Evolutionary conservation across 1,140 invertebrate species (phyloP).

Genomic region (Drosophila persimilis): DNA sequence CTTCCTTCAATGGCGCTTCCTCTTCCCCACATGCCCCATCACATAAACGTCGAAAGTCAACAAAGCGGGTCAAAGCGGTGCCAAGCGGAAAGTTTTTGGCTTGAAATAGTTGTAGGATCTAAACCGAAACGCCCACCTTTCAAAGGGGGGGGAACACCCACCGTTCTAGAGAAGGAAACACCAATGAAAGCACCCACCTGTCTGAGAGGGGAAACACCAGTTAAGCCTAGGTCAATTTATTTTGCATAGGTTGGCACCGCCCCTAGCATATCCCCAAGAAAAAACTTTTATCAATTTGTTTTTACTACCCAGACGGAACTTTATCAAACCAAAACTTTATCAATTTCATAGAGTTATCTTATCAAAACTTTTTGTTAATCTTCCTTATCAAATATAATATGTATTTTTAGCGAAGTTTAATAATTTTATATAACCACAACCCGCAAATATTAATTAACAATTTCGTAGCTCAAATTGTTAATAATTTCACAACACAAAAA

Average conservation of each 20-base stretch:
- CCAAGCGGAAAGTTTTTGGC: slow-evolving; percentile 33
- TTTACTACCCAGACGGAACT: background rate
- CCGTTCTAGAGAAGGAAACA: too few species aligned
- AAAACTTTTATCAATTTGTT: slow-evolving; percentile 7
- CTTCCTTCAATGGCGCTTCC: slow-evolving; percentile 7
- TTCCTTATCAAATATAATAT: background rate
- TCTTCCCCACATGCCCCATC: too few species aligned
- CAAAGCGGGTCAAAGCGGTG: slow-evolving; percentile 38
- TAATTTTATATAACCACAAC: too few species aligned
- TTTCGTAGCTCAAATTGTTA: too few species aligned
- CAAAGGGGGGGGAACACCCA: background rate
- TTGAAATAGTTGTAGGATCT: slow-evolving; percentile 1
- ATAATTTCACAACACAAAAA: too few species aligned
- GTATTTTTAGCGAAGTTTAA: background rate
- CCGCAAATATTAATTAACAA: too few species aligned
- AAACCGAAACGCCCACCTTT: slow-evolving; percentile 10
- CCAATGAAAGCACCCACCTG: too few species aligned
- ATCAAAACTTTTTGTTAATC: too few species aligned
- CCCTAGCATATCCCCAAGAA: background rate
- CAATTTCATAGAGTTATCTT: background rate
- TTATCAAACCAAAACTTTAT: background rate
- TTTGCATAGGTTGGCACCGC: too few species aligned
- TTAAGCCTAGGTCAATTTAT: slow-evolving; percentile 25
- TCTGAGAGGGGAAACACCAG: background rate
- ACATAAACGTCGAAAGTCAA: slow-evolving; percentile 44